Percentiles rank a stretch among this genome's conserved stretches.
phyloP scores from a whole-genome alignment of 2,888 invertebrate genomes.

The Lasioglossum pauxillum region DNA sequence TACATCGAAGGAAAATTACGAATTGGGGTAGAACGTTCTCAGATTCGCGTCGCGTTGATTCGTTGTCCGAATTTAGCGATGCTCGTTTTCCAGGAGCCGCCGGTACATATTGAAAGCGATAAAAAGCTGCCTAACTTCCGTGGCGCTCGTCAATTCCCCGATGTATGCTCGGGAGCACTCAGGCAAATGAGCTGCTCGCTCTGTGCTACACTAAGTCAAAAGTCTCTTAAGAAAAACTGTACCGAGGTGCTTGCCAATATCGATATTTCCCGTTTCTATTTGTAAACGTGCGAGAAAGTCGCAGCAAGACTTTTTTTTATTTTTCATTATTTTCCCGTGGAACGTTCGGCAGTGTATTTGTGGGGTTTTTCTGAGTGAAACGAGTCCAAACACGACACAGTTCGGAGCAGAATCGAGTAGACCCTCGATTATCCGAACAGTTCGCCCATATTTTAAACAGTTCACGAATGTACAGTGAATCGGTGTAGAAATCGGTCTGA shows the following conservation, averaged over 20 bases:
- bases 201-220: background rate
- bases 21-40: slow-evolving; percentile 6
- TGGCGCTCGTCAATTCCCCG: background rate
- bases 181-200: slow-evolving; percentile 28
- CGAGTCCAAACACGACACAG: background rate
- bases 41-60: slow-evolving; percentile 21
- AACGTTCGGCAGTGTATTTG: background rate
- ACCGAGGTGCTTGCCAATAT: background rate
- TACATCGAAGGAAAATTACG: slow-evolving; percentile 35
- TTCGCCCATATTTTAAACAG: background rate
- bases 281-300: background rate
- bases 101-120: background rate
- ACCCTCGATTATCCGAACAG: background rate
- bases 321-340: background rate
- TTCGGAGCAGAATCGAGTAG: background rate
- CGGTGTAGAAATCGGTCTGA: no score
- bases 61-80: slow-evolving; percentile 27
- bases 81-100: background rate
- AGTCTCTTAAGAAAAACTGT: background rate
- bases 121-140: slow-evolving; percentile 10
- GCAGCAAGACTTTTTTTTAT: background rate
- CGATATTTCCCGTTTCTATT: background rate
- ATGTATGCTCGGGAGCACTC: slow-evolving; percentile 41
- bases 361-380: background rate
- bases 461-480: no score